A percentile compares a stretch with the other conserved stretches of the same genome.
phyloP scores from a whole-genome alignment of 2,113 vertebrate species.

The Delphinus delphis region DNA sequence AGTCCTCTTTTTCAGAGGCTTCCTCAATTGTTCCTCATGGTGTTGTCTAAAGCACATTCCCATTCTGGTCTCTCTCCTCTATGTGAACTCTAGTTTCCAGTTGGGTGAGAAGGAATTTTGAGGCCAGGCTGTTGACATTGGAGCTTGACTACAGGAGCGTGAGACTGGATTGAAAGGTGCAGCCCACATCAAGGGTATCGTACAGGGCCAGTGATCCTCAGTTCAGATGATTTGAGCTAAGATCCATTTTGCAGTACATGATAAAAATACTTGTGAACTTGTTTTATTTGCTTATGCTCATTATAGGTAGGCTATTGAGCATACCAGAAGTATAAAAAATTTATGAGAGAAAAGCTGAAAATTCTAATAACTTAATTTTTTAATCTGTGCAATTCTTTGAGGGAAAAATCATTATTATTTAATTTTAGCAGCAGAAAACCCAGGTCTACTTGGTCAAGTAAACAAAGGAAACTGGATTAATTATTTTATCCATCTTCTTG shows the following conservation, averaged over 20 bases:
- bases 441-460: background rate
- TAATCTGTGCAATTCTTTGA: background rate
- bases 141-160: background rate
- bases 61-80: background rate
- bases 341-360: background rate
- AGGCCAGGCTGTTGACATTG: background rate
- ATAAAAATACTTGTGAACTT: background rate
- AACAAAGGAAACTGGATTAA: constrained; percentile 20
- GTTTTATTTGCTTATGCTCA: background rate
- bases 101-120: background rate
- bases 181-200: background rate
- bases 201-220: background rate
- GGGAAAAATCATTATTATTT: background rate
- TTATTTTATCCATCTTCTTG: constrained; percentile 24
- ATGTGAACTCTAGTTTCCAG: background rate
- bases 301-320: background rate
- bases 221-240: background rate
- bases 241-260: background rate
- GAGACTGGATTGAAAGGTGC: background rate
- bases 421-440: constrained; percentile 24
- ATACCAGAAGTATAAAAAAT: background rate
- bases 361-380: background rate
- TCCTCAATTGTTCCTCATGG: background rate
- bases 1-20: background rate
- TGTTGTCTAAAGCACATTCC: background rate